Evolutionary conservation across 2,888 invertebrate genomes (phyloP), one percentile per base, ranked within the genome.

Genomic region (Papilio elwesi): DNA sequence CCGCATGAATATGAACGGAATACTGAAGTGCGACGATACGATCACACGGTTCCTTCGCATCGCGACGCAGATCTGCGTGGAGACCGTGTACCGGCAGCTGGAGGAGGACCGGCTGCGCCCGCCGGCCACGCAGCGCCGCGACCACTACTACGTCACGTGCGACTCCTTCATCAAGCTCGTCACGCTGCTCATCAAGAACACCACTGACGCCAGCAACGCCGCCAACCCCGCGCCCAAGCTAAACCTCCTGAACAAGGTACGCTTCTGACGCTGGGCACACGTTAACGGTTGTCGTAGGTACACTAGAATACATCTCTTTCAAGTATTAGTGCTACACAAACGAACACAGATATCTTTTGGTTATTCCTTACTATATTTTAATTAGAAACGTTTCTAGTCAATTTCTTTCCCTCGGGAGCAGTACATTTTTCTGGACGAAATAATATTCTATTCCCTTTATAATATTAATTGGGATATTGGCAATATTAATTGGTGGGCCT

Each of bases 31-130:
- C 0, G 99, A 99, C 85, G 99, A 99, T 85, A 95, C 99, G 83
- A 99, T 99, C 76, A 98, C 99, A 0, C 94, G 99, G 73, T 99
- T 99, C 94, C 99, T 99, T 95, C 96, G 99, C 59, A 96, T 99
- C 75, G 98, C 98, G 72, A 98, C 98, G 0, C 98, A 99, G 88
- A 97, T 99, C 95, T 99, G 99, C 89, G 97, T 99, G 2, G 98
- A 99, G 87, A 96, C 98, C 73, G 98, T 98, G 53, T 99, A 99
- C 87, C 96, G 98, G 74, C 96, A 96, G 69, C 91, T 98, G 11
- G 95, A 95, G 9, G 98, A 98, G 78, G 96, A 96, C 95, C 43
- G 43, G 4, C 43, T 43, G 43, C 43, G 43, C 0, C 95, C 95
- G 1, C 95, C 95, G 0, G 92, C 96, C 59, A 95, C 97, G 1